Evolutionary conservation across 2,888 invertebrate genomes (phyloP), one percentile per base, ranked within the genome.

Genomic region (Melipona beecheii): DNA sequence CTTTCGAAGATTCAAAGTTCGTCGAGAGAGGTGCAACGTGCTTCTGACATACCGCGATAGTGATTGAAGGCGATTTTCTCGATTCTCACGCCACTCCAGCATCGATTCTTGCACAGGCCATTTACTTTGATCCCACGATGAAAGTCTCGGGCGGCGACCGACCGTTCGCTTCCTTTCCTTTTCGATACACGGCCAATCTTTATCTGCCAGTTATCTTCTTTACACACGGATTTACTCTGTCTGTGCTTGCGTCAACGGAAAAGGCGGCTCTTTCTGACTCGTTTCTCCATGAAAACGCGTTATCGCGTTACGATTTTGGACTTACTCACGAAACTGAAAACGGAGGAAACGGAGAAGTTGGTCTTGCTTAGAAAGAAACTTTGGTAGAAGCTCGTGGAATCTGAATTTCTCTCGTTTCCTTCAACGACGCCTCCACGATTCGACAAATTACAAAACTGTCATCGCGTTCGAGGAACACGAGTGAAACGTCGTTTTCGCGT

Each of bases 201-300:
- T 89, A 89, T 88, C 88, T 85, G 17, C 31, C 65, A 58, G 72
- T 88, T 88, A 88, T 89, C 88, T 73, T 65, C 66, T 49, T 54
- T 84, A 85, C 82, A 81, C 60, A 75, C 76, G 81, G 82, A 87
- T 79, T 74, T 84, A 68, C 81, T 78, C 66, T 86, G 86, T 89
- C 88, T 87, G 58, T 21, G 50, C 24, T 70, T 65, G 56, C 76
- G 36, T 56, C 62, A 27, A 13, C 73, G 2, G 36, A 58, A 75
- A 65, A 77, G 65, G 24, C 43, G 58, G 50, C 71, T 77, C 27
- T 31, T 54, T n/a, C 75, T 9, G 72, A 17, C n/a, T n/a, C 60
- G 31, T 49, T 31, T 43, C 60, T 43, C 19, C 50, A 11, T 17
- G 70, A 70, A 75, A 68, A 76, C 4, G 24, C 58, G 43, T 76